Percentiles rank a stretch among this genome's conserved stretches.
These are phyloP conservation scores for Meghimatium bilineatum DNA, from an alignment of 2,888 invertebrate genomes.

Conservation along the genomic window DNA sequence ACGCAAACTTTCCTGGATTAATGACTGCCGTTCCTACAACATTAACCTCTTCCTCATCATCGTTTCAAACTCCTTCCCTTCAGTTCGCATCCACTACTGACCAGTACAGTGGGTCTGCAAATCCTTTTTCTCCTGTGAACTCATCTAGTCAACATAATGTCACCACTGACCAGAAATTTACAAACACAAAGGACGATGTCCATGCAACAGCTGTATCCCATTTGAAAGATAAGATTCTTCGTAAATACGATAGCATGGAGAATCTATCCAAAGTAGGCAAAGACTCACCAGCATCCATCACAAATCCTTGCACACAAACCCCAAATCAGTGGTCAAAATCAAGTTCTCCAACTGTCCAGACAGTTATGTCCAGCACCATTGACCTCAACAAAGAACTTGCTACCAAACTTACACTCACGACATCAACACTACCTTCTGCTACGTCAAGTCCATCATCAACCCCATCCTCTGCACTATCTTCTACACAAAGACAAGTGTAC, in stretches of 20 bases:
- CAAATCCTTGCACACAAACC: not conserved
- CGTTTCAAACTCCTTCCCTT: not conserved
- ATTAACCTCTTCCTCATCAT: constrained; percentile 8
- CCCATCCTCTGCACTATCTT: not conserved
- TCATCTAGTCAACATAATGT: not conserved
- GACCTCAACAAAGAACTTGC: constrained; percentile 49
- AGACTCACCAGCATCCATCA: constrained; percentile 11
- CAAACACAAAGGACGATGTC: constrained; percentile 52
- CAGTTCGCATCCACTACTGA: not conserved
- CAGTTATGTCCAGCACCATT: not conserved
- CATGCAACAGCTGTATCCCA: constrained; percentile 62
- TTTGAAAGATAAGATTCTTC: constrained; percentile 68
- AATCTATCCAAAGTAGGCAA: constrained; percentile 59
- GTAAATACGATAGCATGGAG: constrained; percentile 66
- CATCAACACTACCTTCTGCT: constrained; percentile 18
- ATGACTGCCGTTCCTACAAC: constrained; percentile 5
- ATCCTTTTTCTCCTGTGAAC: constrained; percentile 31
- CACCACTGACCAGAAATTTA: constrained; percentile 3
- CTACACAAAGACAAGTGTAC: not conserved
- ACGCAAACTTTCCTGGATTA: not conserved
- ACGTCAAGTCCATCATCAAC: constrained; percentile 6
- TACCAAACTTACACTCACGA: constrained; percentile 41
- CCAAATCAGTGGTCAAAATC: not conserved
- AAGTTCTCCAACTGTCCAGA: not conserved
- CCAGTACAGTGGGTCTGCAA: not conserved